A percentile compares a stretch with the other conserved stretches of the same genome.
These are phyloP conservation scores for Chaetodon trifascialis DNA, from an alignment of 2,113 vertebrate genomes.

Conservation along the genomic window DNA sequence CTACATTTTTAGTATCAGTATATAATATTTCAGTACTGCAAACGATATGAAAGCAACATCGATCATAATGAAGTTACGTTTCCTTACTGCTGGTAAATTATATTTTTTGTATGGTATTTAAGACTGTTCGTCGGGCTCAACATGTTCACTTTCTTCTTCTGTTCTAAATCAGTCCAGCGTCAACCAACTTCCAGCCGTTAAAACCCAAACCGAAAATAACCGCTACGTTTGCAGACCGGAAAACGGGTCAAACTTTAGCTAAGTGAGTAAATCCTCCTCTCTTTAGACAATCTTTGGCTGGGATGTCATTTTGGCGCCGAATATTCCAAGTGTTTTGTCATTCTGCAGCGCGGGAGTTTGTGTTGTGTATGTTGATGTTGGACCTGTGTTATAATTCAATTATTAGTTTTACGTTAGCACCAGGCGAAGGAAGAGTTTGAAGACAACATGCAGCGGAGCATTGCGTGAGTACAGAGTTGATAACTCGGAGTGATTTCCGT, in stretches of 20 bases:
- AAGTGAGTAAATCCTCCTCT: accelerated
- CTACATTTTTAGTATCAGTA: background rate
- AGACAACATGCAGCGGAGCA: conserved; percentile 84
- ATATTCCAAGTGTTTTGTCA: conserved; percentile 52
- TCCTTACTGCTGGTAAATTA: background rate
- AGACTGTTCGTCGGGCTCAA: background rate
- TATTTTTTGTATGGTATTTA: background rate
- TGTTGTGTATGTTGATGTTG: conserved; percentile 2
- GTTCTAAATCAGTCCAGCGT: too few species aligned
- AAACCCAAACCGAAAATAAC: background rate
- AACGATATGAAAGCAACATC: background rate
- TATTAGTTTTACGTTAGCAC: background rate
- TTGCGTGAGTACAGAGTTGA: conserved; percentile 77
- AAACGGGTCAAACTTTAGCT: accelerated
- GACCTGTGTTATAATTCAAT: background rate
- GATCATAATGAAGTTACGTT: background rate
- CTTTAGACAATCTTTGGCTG: conserved; percentile 17
- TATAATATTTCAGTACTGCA: background rate
- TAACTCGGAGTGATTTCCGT: accelerated
- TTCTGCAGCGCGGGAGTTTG: conserved; percentile 68
- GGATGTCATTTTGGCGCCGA: conserved; percentile 80
- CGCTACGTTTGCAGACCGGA: background rate
- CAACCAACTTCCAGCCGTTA: background rate
- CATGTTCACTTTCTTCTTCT: background rate
- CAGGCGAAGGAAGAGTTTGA: background rate